phyloP scores from a whole-genome alignment of 2,113 vertebrate species.

The Crotalus viridis region DNA sequence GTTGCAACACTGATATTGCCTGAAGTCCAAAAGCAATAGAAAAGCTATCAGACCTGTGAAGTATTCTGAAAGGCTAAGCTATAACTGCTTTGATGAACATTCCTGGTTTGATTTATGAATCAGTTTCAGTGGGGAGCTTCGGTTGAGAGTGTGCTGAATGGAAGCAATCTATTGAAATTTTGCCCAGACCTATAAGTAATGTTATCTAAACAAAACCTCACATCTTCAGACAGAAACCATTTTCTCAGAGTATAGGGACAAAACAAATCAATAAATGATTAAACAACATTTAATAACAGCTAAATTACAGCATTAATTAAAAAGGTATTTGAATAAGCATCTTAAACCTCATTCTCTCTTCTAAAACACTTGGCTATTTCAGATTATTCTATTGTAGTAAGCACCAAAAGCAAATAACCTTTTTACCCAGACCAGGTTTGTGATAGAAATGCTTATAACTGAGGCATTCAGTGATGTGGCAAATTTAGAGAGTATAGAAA shows the following conservation, averaged over 20 bases:
- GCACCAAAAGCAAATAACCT: neutral
- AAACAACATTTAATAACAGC: neutral
- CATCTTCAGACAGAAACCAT: neutral
- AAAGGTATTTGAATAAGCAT: neutral
- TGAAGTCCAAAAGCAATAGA: neutral
- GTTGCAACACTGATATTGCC: neutral
- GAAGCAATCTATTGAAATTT: neutral
- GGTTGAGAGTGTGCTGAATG: neutral
- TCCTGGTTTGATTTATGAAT: neutral
- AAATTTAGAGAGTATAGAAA: neutral
- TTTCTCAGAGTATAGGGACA: neutral
- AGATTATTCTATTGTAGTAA: neutral
- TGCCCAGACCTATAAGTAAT: neutral
- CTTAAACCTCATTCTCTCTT: neutral
- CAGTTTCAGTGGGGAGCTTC: neutral
- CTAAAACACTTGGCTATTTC: neutral
- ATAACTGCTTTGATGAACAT: neutral
- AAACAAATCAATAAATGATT: neutral
- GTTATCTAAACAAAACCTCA: neutral
- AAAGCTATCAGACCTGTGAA: neutral
- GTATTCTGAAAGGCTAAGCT: neutral
- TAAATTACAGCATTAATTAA: neutral
- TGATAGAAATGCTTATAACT: neutral
- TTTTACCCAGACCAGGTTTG: neutral
- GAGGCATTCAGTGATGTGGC: neutral